Conservation (phyloP, 2,888 invertebrate genomes). For the Drosophila neonasuta region DNA sequence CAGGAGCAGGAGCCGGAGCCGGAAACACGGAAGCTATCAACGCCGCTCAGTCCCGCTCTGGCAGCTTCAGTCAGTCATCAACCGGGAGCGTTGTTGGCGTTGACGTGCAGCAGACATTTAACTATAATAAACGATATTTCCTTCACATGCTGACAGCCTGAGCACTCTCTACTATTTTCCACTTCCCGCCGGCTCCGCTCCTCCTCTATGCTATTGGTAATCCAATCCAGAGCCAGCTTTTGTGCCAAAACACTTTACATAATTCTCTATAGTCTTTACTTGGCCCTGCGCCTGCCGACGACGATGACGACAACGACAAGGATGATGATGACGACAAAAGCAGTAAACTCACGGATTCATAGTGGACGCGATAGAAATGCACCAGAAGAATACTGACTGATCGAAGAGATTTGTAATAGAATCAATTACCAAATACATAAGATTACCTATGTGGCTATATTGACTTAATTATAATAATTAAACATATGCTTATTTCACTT, state of each 20-base stretch:
- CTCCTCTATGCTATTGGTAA: slow-evolving; percentile 15
- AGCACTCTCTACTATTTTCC: neutral
- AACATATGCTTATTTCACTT: no score
- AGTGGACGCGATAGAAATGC: slow-evolving; percentile 5
- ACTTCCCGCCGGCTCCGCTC: neutral
- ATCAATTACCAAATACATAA: neutral
- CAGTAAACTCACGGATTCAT: slow-evolving; percentile 37
- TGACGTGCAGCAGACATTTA: slow-evolving; percentile 66
- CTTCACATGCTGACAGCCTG: slow-evolving; percentile 52
- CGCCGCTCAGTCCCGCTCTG: slow-evolving; percentile 45
- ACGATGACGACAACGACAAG: neutral
- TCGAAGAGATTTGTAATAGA: neutral
- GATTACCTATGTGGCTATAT: no score
- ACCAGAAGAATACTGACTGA: neutral
- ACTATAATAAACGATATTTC: slow-evolving; percentile 72
- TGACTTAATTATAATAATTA: no score
- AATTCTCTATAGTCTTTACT: slow-evolving; percentile 38
- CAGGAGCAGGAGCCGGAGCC: neutral
- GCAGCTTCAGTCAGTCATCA: slow-evolving; percentile 53
- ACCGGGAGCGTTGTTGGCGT: slow-evolving; percentile 21
- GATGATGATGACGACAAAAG: slow-evolving; percentile 15
- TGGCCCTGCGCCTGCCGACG: slow-evolving; percentile 26
- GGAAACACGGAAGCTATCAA: slow-evolving; percentile 51
- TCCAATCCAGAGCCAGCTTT: slow-evolving; percentile 21
- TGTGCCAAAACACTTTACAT: slow-evolving; percentile 51